These are phyloP conservation scores for Pardalotus punctatus DNA, from an alignment of 2,113 vertebrate genomes.

Conservation along the genomic window DNA sequence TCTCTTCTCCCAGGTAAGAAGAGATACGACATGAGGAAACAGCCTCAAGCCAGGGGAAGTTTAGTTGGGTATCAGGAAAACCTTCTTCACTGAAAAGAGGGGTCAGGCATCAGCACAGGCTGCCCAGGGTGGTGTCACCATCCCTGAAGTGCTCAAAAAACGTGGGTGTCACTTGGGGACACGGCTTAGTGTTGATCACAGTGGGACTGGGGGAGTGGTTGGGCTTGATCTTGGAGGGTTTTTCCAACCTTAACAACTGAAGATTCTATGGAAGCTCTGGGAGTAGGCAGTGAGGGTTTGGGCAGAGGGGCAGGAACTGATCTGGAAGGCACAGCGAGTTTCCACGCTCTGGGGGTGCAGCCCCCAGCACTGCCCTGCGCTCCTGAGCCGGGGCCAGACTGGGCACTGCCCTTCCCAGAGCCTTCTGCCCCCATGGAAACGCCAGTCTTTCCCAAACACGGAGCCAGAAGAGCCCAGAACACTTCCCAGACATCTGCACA, in stretches of 20 bases:
- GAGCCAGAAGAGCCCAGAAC: not conserved
- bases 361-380: not conserved
- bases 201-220: not conserved
- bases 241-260: not conserved
- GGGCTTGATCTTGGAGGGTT: not conserved
- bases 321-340: not conserved
- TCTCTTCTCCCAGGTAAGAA: not conserved
- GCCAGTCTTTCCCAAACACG: fast-evolving
- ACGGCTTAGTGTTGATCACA: not conserved
- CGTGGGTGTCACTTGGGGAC: not conserved
- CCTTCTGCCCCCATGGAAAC: not conserved
- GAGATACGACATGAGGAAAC: not conserved
- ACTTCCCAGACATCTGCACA: not conserved
- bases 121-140: not conserved
- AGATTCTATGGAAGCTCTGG: not conserved
- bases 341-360: not conserved
- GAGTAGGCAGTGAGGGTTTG: not conserved
- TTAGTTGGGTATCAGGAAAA: not conserved
- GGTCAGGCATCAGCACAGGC: not conserved
- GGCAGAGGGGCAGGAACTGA: not conserved
- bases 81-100: not conserved
- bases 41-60: not conserved
- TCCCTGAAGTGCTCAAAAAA: not conserved
- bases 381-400: not conserved
- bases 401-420: not conserved